Evolutionary conservation across 2,797 vertebrate genomes (phyloP).

Genomic region (Morelia viridis): DNA sequence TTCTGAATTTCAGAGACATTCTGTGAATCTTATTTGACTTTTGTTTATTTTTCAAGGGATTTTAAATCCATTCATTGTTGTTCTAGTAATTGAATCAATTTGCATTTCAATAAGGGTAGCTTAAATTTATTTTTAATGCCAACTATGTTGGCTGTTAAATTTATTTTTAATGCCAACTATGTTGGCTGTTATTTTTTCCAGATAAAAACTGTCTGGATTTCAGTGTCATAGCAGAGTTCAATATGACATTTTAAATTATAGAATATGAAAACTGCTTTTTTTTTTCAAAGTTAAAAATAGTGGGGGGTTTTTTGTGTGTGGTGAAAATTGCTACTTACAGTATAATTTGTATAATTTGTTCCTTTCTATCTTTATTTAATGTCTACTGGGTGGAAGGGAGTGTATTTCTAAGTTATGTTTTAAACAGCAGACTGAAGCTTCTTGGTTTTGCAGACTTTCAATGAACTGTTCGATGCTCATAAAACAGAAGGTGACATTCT

Average conservation of each 20-base stretch:
- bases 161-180: not conserved
- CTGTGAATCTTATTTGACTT: not conserved
- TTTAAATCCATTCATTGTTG: not conserved
- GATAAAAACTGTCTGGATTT: not conserved
- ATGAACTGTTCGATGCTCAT: slow-evolving; percentile 92
- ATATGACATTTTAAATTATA: not conserved
- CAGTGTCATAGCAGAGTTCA: not conserved
- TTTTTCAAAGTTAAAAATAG: slow-evolving; percentile 16
- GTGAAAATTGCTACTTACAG: not conserved
- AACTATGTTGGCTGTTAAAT: not conserved
- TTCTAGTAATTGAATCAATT: not conserved
- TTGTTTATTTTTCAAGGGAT: not conserved
- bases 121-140: not conserved
- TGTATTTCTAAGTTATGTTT: not conserved
- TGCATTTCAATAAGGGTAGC: not conserved
- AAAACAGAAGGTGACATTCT: slow-evolving; percentile 93
- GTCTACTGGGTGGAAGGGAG: not conserved
- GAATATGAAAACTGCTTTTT: not conserved
- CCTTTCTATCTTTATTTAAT: not conserved
- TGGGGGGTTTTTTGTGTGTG: not conserved
- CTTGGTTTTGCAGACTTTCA: slow-evolving; percentile 86
- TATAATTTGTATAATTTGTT: not conserved
- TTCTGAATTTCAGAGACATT: not conserved
- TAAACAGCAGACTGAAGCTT: not conserved
- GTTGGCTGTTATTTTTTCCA: not conserved